Evolutionary conservation across 2,888 invertebrate species (phyloP), one percentile per base, ranked within the genome.

Genomic region (Gnatocerus cornutus): DNA sequence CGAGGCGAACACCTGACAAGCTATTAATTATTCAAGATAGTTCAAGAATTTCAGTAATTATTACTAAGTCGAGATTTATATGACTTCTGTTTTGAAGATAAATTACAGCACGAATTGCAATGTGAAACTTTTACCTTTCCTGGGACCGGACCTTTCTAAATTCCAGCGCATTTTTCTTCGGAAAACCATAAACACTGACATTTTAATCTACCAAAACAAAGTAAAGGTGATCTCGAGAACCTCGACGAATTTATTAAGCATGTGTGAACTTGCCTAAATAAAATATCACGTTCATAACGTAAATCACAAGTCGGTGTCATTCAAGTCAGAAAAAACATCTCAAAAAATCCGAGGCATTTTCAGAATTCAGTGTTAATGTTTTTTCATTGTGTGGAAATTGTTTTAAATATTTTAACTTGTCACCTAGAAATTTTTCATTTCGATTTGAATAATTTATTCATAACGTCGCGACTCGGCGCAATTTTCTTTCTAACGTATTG

Each of bases 1-100:
- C 45, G 45, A 33, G 33, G 45, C n/a, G 59, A 59, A 46, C 59
- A 59, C 59, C 59, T 59, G 59, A 59, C 59, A 14, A 33, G 29
- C 45, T 41, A 59, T 59, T 59, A 45, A 46, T 59, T 59, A 59
- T 59, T 30, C 59, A 43, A 43, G 46, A 59, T 45, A 59, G 30
- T 59, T 14, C 5, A 59, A 45, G 45, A 46, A 59, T 58, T 58
- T 58, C 39, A 37, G 27, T 58, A 43, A 43, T 58, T 58, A 58
- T 58, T 8, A 13, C 58, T 43, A 58, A 41, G 30, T 16, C 14
- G 13, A 43, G 46, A 59, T 59, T 59, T 45, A 45, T 46, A 29
- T 41, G 46, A 46, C 59, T 59, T 59, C 59, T 59, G 59, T 46
- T 46, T 55, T 27, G 27, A 27, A 21, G 41, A 41, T 55, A 39